phyloP scores from a whole-genome alignment of 2,113 vertebrate species.

The Chrysemys picta region DNA sequence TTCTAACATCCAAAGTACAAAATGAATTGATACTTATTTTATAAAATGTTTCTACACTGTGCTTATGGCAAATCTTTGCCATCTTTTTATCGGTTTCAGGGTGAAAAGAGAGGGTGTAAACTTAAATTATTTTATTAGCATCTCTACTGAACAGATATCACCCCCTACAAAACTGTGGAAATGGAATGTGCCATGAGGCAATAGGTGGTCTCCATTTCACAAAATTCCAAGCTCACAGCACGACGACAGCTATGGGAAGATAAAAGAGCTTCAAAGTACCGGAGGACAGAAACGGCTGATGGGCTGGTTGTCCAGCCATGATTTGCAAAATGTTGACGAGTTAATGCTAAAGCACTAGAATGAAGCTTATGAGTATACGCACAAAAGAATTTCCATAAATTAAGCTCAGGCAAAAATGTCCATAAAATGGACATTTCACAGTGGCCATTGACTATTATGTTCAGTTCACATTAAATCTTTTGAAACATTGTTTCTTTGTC shows the following conservation, averaged over 20 bases:
- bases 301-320: constrained; percentile 14
- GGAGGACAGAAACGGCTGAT: neutral
- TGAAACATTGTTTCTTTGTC: constrained; percentile 68
- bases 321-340: constrained; percentile 46
- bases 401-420: constrained; percentile 53
- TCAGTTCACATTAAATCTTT: constrained; percentile 48
- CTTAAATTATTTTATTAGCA: neutral
- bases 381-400: constrained; percentile 41
- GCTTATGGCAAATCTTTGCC: neutral
- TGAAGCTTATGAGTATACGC: neutral
- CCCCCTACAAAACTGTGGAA: neutral
- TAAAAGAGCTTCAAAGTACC: neutral
- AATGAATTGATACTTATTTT: neutral
- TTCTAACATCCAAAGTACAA: neutral
- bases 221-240: neutral
- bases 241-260: neutral
- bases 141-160: neutral
- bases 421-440: constrained; percentile 62
- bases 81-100: neutral
- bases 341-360: constrained; percentile 3
- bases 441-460: constrained; percentile 48
- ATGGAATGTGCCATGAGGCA: neutral
- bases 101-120: neutral
- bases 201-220: neutral
- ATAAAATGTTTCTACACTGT: neutral